Percentiles rank a stretch among this genome's conserved stretches.
Evolutionary conservation across 1,140 invertebrate species (phyloP).

Genomic region (Stenopsyche tienmushanensis): DNA sequence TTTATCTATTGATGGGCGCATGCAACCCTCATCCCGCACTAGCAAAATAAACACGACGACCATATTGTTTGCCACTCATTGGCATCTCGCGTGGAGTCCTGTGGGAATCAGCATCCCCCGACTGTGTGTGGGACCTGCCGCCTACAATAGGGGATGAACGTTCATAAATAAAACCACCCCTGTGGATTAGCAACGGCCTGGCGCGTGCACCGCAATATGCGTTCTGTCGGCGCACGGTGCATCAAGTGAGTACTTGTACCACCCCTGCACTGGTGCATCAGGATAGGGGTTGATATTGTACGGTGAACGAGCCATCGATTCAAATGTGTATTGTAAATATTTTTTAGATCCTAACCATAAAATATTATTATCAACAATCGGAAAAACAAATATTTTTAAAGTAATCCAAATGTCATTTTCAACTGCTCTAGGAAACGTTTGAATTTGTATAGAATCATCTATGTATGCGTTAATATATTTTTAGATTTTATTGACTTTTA

Average conservation of each 20-base stretch:
- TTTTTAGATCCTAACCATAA: too few species aligned
- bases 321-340: background rate
- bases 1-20: background rate
- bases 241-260: background rate
- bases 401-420: too few species aligned
- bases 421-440: too few species aligned
- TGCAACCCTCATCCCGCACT: constrained; percentile 17
- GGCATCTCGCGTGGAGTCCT: constrained; percentile 25
- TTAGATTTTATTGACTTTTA: too few species aligned
- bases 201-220: constrained; percentile 36
- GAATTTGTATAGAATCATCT: too few species aligned
- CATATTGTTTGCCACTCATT: constrained; percentile 25
- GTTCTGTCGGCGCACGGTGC: constrained; percentile 21
- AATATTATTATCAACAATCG: too few species aligned
- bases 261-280: constrained; percentile 1
- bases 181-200: background rate
- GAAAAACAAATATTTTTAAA: too few species aligned
- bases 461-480: too few species aligned
- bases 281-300: background rate
- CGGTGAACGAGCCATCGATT: too few species aligned
- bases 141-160: constrained; percentile 23
- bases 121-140: too few species aligned
- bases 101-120: too few species aligned
- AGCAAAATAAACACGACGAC: constrained; percentile 18
- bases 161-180: constrained; percentile 33